phyloP scores from a whole-genome alignment of 2,113 vertebrate species.

The Pseudopipra pipra region DNA sequence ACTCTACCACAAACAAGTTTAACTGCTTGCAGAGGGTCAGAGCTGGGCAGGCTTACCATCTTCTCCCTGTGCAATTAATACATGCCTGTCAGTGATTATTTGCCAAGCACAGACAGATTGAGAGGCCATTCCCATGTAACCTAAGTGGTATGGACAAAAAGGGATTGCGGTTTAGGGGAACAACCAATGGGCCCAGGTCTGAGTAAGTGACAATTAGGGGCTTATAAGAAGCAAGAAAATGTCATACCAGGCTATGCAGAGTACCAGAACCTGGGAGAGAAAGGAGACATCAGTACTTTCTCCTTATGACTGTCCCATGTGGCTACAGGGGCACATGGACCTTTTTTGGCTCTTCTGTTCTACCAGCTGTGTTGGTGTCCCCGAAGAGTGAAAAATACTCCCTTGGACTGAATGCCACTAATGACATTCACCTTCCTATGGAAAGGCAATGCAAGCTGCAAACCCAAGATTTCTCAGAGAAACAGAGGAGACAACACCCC shows the following conservation, averaged over 20 bases:
- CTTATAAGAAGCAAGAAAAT: not conserved
- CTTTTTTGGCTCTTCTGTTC: not conserved
- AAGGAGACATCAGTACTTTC: not conserved
- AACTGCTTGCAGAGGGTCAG: not conserved
- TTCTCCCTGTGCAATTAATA: not conserved
- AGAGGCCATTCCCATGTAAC: not conserved
- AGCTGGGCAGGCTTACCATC: not conserved
- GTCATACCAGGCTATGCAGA: not conserved
- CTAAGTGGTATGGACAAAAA: not conserved
- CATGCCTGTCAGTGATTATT: not conserved
- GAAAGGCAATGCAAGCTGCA: not conserved
- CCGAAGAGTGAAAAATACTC: not conserved
- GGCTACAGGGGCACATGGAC: not conserved
- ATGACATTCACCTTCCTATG: not conserved
- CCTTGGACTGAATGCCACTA: not conserved
- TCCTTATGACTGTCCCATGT: not conserved
- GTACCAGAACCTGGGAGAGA: not conserved
- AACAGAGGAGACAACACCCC: not conserved
- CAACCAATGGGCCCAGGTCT: not conserved
- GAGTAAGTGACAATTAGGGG: not conserved
- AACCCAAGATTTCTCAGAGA: not conserved
- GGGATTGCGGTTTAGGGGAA: not conserved
- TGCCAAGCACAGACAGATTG: not conserved
- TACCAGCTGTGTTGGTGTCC: rapidly evolving
- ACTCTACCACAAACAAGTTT: not conserved